Conservation (phyloP, 2,888 invertebrate species). For the Tortrix viridana region DNA sequence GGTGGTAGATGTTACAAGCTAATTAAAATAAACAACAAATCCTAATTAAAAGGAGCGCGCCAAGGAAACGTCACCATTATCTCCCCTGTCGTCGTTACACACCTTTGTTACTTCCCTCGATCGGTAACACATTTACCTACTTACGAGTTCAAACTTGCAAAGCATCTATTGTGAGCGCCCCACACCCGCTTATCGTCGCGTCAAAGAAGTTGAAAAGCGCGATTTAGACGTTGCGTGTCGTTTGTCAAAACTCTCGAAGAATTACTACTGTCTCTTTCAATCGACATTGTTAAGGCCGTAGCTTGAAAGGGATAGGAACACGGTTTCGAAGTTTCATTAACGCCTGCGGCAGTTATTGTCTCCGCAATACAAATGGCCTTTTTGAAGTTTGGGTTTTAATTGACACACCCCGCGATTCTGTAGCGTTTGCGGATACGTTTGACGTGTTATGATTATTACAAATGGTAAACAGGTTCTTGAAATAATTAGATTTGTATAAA, state of each 20-base stretch:
- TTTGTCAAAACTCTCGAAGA: slow-evolving; percentile 61
- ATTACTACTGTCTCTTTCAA: too few relatives aligned
- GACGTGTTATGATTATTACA: neutral
- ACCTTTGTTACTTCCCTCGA: slow-evolving; percentile 69
- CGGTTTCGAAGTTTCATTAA: neutral
- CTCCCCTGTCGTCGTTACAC: slow-evolving; percentile 48
- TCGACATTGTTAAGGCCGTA: too few relatives aligned
- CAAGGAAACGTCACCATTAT: slow-evolving; percentile 70
- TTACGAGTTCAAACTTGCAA: slow-evolving; percentile 77
- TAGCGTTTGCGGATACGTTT: slow-evolving; percentile 15
- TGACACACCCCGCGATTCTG: slow-evolving; percentile 51
- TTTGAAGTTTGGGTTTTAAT: slow-evolving; percentile 72
- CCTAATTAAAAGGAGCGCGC: slow-evolving; percentile 27
- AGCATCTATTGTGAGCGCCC: slow-evolving; percentile 71
- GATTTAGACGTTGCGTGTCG: slow-evolving; percentile 77
- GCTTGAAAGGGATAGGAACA: neutral
- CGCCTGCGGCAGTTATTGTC: slow-evolving; percentile 74
- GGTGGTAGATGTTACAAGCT: slow-evolving; percentile 6
- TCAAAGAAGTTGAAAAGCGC: slow-evolving; percentile 82
- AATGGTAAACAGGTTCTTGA: too few relatives aligned
- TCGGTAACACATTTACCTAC: slow-evolving; percentile 82
- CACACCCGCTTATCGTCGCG: slow-evolving; percentile 76
- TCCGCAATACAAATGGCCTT: slow-evolving; percentile 72
- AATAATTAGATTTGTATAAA: too few relatives aligned
- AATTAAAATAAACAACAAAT: slow-evolving; percentile 18